Percentiles rank a stretch among this genome's conserved stretches.
Evolutionary conservation across 2,888 invertebrate genomes (phyloP).

Genomic region (Pedicia rivosa): DNA sequence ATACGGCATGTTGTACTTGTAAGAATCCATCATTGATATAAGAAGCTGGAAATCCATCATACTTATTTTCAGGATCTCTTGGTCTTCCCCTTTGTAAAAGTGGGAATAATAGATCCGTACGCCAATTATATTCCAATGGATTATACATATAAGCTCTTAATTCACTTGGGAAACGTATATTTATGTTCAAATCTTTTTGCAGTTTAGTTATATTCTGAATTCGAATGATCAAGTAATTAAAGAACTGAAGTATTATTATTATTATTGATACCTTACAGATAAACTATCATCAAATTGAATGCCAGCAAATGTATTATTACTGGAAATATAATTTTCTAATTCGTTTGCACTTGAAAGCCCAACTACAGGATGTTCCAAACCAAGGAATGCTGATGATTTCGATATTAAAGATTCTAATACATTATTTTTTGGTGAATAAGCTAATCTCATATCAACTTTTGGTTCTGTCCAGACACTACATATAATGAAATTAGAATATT

Average conservation of each 20-base stretch:
- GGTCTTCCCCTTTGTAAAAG: conserved; percentile 47
- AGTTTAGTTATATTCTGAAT: background rate
- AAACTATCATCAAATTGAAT: conserved; percentile 10
- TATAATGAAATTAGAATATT: too few species aligned
- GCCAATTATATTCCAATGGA: conserved; percentile 34
- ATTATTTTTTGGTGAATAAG: conserved; percentile 11
- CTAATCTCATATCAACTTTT: conserved; percentile 6
- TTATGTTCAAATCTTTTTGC: conserved; percentile 32
- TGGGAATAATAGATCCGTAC: conserved; percentile 46
- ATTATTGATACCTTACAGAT: background rate
- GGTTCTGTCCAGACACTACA: too few species aligned
- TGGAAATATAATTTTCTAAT: conserved; percentile 7
- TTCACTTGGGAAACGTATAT: conserved; percentile 41
- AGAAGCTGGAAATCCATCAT: conserved; percentile 34
- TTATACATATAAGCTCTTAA: conserved; percentile 27
- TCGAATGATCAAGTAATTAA: background rate
- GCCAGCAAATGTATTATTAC: conserved; percentile 8
- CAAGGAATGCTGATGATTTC: conserved; percentile 3
- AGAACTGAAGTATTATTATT: too few species aligned
- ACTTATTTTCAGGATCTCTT: conserved; percentile 29
- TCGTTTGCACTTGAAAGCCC: conserved; percentile 1
- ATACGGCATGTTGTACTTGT: conserved; percentile 39
- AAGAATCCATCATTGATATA: conserved; percentile 42
- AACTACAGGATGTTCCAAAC: background rate
- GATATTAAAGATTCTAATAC: conserved; percentile 8